These are phyloP conservation scores for Calephelis perditalis DNA, from an alignment of 2,888 invertebrate genomes.

Conservation along the genomic window DNA sequence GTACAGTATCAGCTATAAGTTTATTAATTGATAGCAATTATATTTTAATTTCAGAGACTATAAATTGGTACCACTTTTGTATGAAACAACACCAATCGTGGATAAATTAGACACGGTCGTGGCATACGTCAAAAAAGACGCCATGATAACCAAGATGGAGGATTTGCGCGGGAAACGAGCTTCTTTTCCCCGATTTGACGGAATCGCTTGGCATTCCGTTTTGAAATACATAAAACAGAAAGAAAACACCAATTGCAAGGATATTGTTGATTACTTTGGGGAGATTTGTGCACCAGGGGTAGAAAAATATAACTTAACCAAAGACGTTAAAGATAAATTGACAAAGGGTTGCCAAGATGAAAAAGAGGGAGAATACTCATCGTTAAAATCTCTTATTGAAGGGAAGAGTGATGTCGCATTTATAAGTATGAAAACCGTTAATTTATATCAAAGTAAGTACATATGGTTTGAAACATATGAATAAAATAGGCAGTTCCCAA, in stretches of 20 bases:
- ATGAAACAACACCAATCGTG: constrained; percentile 78
- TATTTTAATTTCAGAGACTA: constrained; percentile 64
- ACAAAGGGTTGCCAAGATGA: constrained; percentile 53
- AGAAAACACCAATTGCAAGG: constrained; percentile 58
- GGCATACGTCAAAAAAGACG: constrained; percentile 81
- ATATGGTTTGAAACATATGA: too few species aligned
- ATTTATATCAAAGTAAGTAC: constrained; percentile 77
- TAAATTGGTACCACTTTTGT: constrained; percentile 76
- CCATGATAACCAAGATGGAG: constrained; percentile 74
- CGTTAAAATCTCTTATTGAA: constrained; percentile 81
- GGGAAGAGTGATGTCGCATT: constrained; percentile 88
- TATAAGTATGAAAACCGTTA: constrained; percentile 79
- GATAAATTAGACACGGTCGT: constrained; percentile 80
- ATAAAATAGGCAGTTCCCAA: too few species aligned
- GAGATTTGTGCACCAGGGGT: constrained; percentile 80
- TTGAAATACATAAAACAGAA: constrained; percentile 56
- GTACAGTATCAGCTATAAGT: too few species aligned
- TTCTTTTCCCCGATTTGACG: constrained; percentile 89
- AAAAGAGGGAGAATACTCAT: constrained; percentile 77
- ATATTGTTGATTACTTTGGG: constrained; percentile 77
- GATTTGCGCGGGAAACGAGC: constrained; percentile 85
- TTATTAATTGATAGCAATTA: too few species aligned
- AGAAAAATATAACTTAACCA: constrained; percentile 34
- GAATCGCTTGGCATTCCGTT: constrained; percentile 82
- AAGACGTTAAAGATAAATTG: constrained; percentile 36